Evolutionary conservation across 2,888 invertebrate genomes (phyloP), one percentile per base, ranked within the genome.

Genomic region (Dendrolimus houi): DNA sequence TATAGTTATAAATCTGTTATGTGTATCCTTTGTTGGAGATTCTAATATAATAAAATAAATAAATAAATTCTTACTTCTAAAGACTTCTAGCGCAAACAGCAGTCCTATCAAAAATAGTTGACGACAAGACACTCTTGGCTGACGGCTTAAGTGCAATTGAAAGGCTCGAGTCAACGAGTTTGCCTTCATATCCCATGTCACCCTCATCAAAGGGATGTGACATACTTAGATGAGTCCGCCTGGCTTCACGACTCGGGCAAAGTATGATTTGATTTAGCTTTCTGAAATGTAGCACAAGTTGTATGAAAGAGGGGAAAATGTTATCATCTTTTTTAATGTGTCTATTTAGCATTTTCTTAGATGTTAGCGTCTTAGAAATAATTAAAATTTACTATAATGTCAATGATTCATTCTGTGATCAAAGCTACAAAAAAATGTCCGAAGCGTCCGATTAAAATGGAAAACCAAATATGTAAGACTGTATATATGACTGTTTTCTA

Each of bases 161-260:
- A 62, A 63, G 59, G 57, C 61, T 64, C 57, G 54, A 62, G 62
- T 62, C 63, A 63, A 60, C 61, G 58, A 56, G 55, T 58, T 60
- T 57, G 60, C 62, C 64, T 62, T 67, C 62, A 65, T 65, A 65
- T 64, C 68, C 67, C 65, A 57, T 65, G 64, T 67, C 65, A 64
- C 62, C 64, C 65, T 60, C 57, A 62, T 70, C 66, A 68, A 65
- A 62, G 63, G 56, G 64, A 64, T 64, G 65, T 53, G 53, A 62
- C 66, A 60, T 62, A 61, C 61, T 65, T 65, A 65, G 60, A 60
- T 55, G 52, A 57, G 54, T 55, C 42, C 59, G 41, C 53, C 12
- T 47, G 7, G 47, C 47, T 47, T 47, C 47, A 47, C 47, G 9
- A 47, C 47, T 12, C 47, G 47, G 12, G 47, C 47, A 47, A 47